Evolutionary conservation across 2,113 vertebrate species (phyloP).

Genomic region (Neolamprologus ventralis): DNA sequence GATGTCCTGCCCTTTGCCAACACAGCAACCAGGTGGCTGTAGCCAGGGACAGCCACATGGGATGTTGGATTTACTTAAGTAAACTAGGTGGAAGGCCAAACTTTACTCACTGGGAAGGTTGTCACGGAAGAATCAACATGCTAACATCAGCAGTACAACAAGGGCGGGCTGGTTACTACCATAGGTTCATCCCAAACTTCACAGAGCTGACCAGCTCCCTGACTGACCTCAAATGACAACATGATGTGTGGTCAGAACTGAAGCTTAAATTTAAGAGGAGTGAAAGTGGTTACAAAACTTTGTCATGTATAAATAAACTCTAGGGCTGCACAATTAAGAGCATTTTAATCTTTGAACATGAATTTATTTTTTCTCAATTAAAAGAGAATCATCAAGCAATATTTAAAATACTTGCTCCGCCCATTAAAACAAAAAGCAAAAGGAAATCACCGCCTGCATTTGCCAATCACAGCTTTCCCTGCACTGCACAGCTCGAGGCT

Average conservation of each 20-base stretch:
- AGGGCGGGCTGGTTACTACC: background rate
- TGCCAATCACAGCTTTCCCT: background rate
- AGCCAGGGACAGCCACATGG: background rate
- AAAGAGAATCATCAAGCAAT: background rate
- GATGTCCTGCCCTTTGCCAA: background rate
- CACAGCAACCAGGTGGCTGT: background rate
- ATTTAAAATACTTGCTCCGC: background rate
- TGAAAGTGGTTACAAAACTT: fast-evolving
- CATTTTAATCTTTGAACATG: background rate
- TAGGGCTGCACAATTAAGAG: background rate
- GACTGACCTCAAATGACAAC: background rate
- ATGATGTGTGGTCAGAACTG: fast-evolving
- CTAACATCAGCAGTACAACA: background rate
- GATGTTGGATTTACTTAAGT: background rate
- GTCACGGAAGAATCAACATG: background rate
- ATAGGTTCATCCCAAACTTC: background rate
- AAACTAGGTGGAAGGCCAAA: background rate
- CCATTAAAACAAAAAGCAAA: background rate
- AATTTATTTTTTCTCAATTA: background rate
- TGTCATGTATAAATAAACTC: background rate
- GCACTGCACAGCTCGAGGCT: background rate
- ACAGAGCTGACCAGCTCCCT: background rate
- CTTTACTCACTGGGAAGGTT: background rate
- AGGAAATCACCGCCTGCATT: background rate
- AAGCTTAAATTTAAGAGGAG: background rate